Conservation (phyloP, 1,140 invertebrate species). For the Penaeus japonicus region DNA sequence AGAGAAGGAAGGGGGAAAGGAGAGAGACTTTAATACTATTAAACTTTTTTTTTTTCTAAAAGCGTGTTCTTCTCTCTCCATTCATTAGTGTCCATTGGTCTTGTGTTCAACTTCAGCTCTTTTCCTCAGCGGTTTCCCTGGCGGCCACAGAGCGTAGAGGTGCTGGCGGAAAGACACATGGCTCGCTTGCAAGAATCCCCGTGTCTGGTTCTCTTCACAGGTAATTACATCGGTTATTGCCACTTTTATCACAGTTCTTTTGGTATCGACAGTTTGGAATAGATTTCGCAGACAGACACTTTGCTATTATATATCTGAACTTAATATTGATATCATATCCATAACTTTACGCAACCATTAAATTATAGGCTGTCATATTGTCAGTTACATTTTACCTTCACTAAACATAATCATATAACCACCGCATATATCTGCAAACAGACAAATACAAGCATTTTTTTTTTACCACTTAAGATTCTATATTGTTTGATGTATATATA, state of each 20-base stretch:
- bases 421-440: too few species aligned
- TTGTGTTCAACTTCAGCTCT: not conserved
- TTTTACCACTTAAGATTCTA: too few species aligned
- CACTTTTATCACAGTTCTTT: not conserved
- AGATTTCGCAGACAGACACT: too few species aligned
- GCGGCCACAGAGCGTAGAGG: slow-evolving; percentile 77
- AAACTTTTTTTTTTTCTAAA: too few species aligned
- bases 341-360: too few species aligned
- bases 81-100: not conserved
- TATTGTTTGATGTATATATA: too few species aligned
- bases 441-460: not conserved
- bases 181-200: slow-evolving; percentile 78
- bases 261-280: not conserved
- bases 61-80: not conserved
- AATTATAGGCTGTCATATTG: too few species aligned
- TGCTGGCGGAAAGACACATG: slow-evolving; percentile 77
- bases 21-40: not conserved
- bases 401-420: too few species aligned
- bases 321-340: too few species aligned
- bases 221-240: slow-evolving; percentile 67
- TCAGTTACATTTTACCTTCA: too few species aligned
- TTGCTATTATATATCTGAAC: too few species aligned
- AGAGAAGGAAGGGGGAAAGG: too few species aligned
- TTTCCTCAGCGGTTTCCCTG: slow-evolving; percentile 79
- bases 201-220: slow-evolving; percentile 81